These are phyloP conservation scores for Peromyscus polionotus DNA, from an alignment of 2,113 vertebrate species.

Conservation along the genomic window DNA sequence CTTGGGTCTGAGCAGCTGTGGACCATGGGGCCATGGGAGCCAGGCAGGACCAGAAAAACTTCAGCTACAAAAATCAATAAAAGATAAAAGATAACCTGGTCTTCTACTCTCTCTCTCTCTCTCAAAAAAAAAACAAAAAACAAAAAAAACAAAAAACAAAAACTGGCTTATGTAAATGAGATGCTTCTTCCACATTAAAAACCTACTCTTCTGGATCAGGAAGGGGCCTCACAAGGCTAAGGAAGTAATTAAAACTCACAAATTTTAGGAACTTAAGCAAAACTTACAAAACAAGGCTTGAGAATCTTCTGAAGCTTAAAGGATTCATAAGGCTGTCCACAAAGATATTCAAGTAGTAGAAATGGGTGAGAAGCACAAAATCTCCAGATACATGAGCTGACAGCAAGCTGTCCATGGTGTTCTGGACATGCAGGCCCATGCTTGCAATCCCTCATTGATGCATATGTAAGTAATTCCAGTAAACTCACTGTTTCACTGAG, in stretches of 20 bases:
- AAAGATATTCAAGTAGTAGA: neutral
- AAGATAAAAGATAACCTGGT: too few species aligned
- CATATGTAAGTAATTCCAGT: neutral
- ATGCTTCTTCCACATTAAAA: neutral
- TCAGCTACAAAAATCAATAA: too few species aligned
- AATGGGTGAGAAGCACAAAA: neutral
- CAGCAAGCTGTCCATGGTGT: too few species aligned
- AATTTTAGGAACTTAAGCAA: neutral
- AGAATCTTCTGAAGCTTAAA: neutral
- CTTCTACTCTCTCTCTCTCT: too few species aligned
- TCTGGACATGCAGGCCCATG: neutral
- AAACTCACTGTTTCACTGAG: neutral
- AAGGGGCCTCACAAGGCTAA: neutral
- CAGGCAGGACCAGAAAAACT: too few species aligned
- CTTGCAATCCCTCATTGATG: neutral
- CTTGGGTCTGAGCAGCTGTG: too few species aligned
- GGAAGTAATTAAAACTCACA: neutral
- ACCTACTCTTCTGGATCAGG: neutral
- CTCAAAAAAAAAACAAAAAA: too few species aligned
- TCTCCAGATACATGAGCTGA: neutral
- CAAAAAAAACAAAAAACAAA: too few species aligned
- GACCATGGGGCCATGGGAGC: too few species aligned
- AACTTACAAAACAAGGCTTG: neutral
- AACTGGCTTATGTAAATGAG: too few species aligned
- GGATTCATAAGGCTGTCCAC: neutral